Evolutionary conservation across 2,888 invertebrate genomes (phyloP).

Genomic region (Neelides folsomi): DNA sequence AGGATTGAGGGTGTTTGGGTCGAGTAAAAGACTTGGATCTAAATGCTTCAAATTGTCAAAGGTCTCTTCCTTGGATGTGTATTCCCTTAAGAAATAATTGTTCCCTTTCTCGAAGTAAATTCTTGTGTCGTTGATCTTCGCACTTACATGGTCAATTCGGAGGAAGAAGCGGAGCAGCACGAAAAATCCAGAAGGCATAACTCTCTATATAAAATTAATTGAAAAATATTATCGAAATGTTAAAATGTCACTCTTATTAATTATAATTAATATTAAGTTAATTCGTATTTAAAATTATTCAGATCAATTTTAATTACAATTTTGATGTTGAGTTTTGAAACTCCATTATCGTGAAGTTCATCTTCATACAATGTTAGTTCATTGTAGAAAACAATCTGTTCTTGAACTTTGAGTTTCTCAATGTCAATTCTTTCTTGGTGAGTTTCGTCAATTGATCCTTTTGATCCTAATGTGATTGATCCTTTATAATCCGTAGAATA

Average conservation of each 20-base stretch:
- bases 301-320: constrained; percentile 54
- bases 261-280: neutral
- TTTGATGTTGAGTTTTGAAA: constrained; percentile 78
- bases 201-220: constrained; percentile 53
- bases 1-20: constrained; percentile 24
- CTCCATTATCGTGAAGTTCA: constrained; percentile 95
- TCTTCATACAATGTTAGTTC: constrained; percentile 93
- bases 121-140: constrained; percentile 76
- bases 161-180: constrained; percentile 80
- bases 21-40: constrained; percentile 18
- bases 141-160: constrained; percentile 82
- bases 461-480: constrained; percentile 37
- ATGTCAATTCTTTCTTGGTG: constrained; percentile 62
- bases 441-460: constrained; percentile 45
- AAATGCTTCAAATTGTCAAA: constrained; percentile 18
- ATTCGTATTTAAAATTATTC: neutral
- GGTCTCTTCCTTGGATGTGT: constrained; percentile 55
- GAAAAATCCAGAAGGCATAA: constrained; percentile 90
- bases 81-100: constrained; percentile 68
- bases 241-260: constrained; percentile 3
- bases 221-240: constrained; percentile 1
- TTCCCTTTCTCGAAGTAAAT: constrained; percentile 64
- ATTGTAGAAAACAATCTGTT: constrained; percentile 85
- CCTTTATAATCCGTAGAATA: constrained; percentile 87
- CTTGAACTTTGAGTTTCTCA: constrained; percentile 72